Evolutionary conservation across 2,888 invertebrate genomes (phyloP), one percentile per base, ranked within the genome.

Genomic region (Agrenia bidenticulata): DNA sequence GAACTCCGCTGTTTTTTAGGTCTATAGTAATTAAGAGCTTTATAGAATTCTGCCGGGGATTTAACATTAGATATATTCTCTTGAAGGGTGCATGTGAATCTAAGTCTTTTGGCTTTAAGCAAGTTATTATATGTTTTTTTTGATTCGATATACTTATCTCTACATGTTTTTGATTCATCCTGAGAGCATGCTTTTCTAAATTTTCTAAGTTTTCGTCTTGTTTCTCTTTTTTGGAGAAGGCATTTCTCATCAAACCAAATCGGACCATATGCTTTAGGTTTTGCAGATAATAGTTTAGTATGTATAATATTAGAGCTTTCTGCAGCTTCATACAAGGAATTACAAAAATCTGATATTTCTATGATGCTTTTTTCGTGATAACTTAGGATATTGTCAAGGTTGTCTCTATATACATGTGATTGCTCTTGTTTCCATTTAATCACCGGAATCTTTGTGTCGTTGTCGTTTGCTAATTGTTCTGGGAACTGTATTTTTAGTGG

Each of bases 221-320:
- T 57, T 57, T 19, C 19, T 11, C 21, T 2, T 26, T 15, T 55
- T 15, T 23, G 55, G 17, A n/a, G n/a, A 32, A 32, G 4, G 32
- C 56, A 57, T 19, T 41, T 57, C 9, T 17, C 17, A 41, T 57
- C 56, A 41, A 41, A 57, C 56, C 56, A 57, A 17, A 2, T 41
- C 5, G 56, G 21, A 7, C 56, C 56, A 51, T 51, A 51, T 4
- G 23, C 15, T 5, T 13, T 51, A 4, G 5, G 7, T 15, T 24
- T 13, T 19, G 19, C 24, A 49, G 49, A 49, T 9, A 4, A 19
- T 23, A 5, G 17, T 51, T 41, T 57, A 39, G 32, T 4, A 32
- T 32, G 5, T 32, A n/a, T 32, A 57, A 32, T 15, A 59, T 23
- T 17, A 19, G 42, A 41, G 59, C 7, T 39, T 41, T 23, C 21